Conservation (phyloP, 1,140 invertebrate species). For the Drosophila lacteicornis region DNA sequence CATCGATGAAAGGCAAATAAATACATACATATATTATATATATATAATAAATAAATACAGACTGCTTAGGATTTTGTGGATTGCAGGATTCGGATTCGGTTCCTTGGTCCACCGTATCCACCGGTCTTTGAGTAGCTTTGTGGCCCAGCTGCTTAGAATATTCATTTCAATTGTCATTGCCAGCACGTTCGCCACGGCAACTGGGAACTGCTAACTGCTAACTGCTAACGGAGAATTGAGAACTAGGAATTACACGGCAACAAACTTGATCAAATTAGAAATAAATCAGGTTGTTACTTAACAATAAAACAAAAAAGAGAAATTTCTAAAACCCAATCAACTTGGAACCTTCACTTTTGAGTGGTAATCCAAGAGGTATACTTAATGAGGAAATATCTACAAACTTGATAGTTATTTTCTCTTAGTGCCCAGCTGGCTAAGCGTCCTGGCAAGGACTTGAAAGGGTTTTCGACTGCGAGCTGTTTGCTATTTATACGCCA, state of each 20-base stretch:
- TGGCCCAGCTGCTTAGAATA: constrained; percentile 51
- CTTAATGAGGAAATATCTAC: too few relatives aligned
- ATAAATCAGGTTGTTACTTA: too few relatives aligned
- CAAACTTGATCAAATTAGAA: not conserved
- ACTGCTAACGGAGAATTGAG: constrained; percentile 25
- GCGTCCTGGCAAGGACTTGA: constrained; percentile 1
- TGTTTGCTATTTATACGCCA: constrained; percentile 65
- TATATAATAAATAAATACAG: not conserved
- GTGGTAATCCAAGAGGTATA: not conserved
- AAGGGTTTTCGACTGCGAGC: constrained; percentile 14
- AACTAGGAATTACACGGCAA: not conserved
- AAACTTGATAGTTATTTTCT: not conserved
- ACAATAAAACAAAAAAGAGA: too few relatives aligned
- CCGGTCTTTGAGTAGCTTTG: constrained; percentile 21
- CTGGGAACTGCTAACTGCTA: constrained; percentile 41
- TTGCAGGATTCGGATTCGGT: not conserved
- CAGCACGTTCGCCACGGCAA: constrained; percentile 50
- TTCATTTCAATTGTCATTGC: constrained; percentile 60
- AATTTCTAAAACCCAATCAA: too few relatives aligned
- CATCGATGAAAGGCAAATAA: constrained; percentile 14
- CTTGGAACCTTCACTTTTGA: too few relatives aligned
- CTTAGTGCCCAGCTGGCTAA: constrained; percentile 13
- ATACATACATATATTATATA: not conserved
- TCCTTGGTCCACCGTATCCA: constrained; percentile 10
- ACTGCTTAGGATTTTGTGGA: not conserved